Evolutionary conservation across 2,113 vertebrate genomes (phyloP).

Genomic region (Acrocephalus arundinaceus): DNA sequence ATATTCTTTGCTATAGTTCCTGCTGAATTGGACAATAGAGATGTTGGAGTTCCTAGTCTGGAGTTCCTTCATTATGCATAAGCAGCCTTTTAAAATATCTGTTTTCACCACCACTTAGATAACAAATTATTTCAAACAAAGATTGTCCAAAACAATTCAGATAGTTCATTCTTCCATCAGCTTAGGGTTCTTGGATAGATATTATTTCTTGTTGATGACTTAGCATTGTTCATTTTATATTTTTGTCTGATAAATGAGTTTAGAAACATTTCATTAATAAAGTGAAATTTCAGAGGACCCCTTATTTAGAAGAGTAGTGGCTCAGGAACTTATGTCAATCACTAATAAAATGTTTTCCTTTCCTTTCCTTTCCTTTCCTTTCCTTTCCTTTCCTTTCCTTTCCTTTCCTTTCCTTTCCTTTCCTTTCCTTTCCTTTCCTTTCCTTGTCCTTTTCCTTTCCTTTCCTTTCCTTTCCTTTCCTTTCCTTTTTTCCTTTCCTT

Average conservation of each 20-base stretch:
- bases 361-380: too few relatives aligned
- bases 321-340: background rate
- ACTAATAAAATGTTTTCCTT: background rate
- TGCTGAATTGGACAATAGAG: background rate
- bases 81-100: background rate
- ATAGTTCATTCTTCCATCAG: background rate
- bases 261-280: background rate
- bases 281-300: background rate
- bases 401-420: background rate
- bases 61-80: background rate
- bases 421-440: background rate
- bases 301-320: background rate
- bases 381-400: too few relatives aligned
- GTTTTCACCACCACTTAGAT: background rate
- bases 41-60: background rate
- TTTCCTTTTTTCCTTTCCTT: too few relatives aligned
- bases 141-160: background rate
- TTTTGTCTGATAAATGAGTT: background rate
- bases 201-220: background rate
- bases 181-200: background rate
- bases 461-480: background rate
- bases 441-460: background rate
- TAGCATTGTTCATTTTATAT: background rate
- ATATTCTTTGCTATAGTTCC: background rate
- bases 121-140: background rate